Evolutionary conservation across 2,888 invertebrate genomes (phyloP).

Genomic region (Dryobotodes eremita): DNA sequence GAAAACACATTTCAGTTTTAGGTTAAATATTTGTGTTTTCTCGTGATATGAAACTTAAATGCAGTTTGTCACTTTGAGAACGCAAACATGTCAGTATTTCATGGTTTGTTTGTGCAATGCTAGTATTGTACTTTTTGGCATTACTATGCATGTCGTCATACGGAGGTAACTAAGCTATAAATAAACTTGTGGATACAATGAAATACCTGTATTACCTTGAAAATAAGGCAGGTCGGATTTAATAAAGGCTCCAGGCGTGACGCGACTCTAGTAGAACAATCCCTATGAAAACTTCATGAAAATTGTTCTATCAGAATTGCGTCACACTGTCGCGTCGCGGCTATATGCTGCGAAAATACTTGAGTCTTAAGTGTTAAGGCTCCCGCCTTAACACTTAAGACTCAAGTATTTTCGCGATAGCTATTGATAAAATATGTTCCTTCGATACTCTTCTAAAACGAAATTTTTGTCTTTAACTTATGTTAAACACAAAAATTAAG

Average conservation of each 20-base stretch:
- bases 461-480: no score
- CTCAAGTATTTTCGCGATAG: conserved; percentile 10
- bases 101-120: conserved; percentile 16
- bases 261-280: no score
- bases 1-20: background rate
- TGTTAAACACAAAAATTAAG: background rate
- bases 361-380: no score
- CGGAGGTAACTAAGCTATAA: conserved; percentile 9
- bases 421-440: conserved; percentile 11
- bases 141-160: conserved; percentile 1
- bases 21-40: conserved; percentile 15
- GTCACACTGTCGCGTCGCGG: no score
- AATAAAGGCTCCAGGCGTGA: background rate
- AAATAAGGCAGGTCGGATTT: conserved; percentile 11
- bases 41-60: conserved; percentile 1
- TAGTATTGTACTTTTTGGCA: conserved; percentile 1
- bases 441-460: background rate
- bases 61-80: conserved; percentile 25
- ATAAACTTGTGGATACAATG: background rate
- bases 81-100: conserved; percentile 23
- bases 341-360: no score
- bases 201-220: background rate
- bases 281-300: no score
- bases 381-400: conserved; percentile 1
- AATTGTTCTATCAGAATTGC: no score